Evolutionary conservation across 2,113 vertebrate genomes (phyloP), one percentile per base, ranked within the genome.

Genomic region (Cynopterus brachyotis): DNA sequence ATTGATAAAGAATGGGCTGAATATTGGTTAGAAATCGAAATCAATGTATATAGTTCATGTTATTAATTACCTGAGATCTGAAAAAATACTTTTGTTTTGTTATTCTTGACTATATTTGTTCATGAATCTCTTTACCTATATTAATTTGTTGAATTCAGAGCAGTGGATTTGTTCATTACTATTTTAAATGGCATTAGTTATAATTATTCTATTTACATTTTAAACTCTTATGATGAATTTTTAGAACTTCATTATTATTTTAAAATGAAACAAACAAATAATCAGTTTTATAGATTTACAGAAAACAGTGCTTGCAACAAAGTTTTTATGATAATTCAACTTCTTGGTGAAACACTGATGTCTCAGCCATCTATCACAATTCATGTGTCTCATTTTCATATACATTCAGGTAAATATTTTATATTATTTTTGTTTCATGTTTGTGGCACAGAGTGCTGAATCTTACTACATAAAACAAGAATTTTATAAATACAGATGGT

Each of bases 1-100:
- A 26, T 94, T 85, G 82, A 96, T 87, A 97, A 95, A 87, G 40
- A 86, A 87, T 53, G 53, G 70, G 7, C 37, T 83, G 16, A 17
- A 70, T 95, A 95, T 90, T 92, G 26, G 15, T 45, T 82, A 66
- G 50, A 88, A 94, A 94, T 66, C 20, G 4, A 81, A 94, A 42
- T 24, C 16, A 89, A 64, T 70, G 1, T 28, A 88, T 24, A 84
- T 28, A 64, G 12, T 30, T 50, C 12, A 57, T 70, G 30, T 89
- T 90, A 70, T 91, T 80, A 79, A 94, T 94, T 89, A 79, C 13
- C 22, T 87, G 37, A 73, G 8, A 83, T 28, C 66, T 94, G 53
- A 84, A 88, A 89, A 53, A 50, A 84, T 94, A 6, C 4, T 93
- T 91, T 83, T 37, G 9, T 42, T 90, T 80, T 40, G 15, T 66